Percentiles rank a stretch among this genome's conserved stretches.
These are phyloP conservation scores for Montipora foliosa DNA, from an alignment of 64 coral and sea anemone genomes.

Conservation along the genomic window DNA sequence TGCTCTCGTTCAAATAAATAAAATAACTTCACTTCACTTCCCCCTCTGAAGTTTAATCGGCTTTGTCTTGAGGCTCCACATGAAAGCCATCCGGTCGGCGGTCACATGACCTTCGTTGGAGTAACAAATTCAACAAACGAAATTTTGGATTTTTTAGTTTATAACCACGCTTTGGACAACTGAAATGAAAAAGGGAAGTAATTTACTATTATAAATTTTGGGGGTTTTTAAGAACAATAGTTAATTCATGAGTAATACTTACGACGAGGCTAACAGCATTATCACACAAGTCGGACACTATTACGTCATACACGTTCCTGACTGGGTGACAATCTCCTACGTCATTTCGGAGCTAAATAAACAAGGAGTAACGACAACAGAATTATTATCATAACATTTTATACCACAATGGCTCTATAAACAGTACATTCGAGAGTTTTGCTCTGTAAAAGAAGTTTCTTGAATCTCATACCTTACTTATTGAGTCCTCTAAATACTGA, in stretches of 20 bases:
- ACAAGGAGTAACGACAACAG: not conserved
- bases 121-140: not conserved
- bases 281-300: constrained; percentile 38
- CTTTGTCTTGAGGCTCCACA: too few relatives aligned
- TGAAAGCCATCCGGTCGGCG: too few relatives aligned
- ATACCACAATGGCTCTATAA: too few relatives aligned
- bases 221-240: too few relatives aligned
- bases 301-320: constrained; percentile 57
- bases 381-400: not conserved
- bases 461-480: constrained; percentile 31
- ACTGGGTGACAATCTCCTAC: constrained; percentile 67
- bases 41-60: too few relatives aligned
- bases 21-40: too few relatives aligned
- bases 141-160: not conserved
- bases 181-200: too few relatives aligned
- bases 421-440: too few relatives aligned
- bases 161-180: too few relatives aligned
- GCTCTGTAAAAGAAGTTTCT: not conserved
- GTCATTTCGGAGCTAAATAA: constrained; percentile 41
- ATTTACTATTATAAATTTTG: too few relatives aligned
- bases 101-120: not conserved
- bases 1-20: too few relatives aligned
- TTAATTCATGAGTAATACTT: not conserved
- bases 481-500: constrained; percentile 57
- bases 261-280: constrained; percentile 38